These are phyloP conservation scores for Diadophis punctatus DNA, from an alignment of 2,113 vertebrate genomes.

Conservation along the genomic window DNA sequence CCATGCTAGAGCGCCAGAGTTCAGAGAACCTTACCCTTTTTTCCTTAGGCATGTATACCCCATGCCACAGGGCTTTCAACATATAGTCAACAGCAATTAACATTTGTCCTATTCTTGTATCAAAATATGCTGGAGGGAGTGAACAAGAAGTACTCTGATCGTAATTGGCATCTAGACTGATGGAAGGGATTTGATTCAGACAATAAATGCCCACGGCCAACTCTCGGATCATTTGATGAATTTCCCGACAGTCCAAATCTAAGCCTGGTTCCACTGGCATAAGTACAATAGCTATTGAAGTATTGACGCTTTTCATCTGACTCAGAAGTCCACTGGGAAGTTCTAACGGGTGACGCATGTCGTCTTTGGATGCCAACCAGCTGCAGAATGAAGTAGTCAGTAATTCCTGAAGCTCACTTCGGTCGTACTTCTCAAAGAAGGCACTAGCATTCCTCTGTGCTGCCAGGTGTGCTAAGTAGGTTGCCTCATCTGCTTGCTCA, in stretches of 20 bases:
- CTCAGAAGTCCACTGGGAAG: constrained; percentile 63
- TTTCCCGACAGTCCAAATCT: constrained; percentile 65
- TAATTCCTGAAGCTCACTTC: constrained; percentile 67
- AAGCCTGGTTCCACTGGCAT: constrained; percentile 58
- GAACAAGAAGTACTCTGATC: constrained; percentile 70
- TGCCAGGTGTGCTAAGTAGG: constrained; percentile 59
- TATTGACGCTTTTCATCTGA: constrained; percentile 60
- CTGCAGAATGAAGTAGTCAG: constrained; percentile 55
- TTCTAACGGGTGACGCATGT: constrained; percentile 44
- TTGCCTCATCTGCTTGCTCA: constrained; percentile 53
- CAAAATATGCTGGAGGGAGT: constrained; percentile 68
- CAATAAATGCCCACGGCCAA: constrained; percentile 70
- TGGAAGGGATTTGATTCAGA: constrained; percentile 71
- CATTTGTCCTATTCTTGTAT: constrained; percentile 69
- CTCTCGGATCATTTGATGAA: constrained; percentile 74
- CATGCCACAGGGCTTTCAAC: constrained; percentile 75
- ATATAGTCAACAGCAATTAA: constrained; percentile 67
- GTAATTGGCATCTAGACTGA: constrained; percentile 67
- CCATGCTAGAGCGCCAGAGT: constrained; percentile 67
- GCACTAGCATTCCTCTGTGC: constrained; percentile 65
- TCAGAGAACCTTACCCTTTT: constrained; percentile 68
- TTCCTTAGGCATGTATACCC: constrained; percentile 64
- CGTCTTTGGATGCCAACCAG: constrained; percentile 66
- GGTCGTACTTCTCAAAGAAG: constrained; percentile 70
- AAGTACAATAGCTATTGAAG: constrained; percentile 59